Percentiles rank a stretch among this genome's conserved stretches.
These are phyloP conservation scores for Habroteleia sp. DNA, from an alignment of 2,888 invertebrate genomes.

Conservation along the genomic window DNA sequence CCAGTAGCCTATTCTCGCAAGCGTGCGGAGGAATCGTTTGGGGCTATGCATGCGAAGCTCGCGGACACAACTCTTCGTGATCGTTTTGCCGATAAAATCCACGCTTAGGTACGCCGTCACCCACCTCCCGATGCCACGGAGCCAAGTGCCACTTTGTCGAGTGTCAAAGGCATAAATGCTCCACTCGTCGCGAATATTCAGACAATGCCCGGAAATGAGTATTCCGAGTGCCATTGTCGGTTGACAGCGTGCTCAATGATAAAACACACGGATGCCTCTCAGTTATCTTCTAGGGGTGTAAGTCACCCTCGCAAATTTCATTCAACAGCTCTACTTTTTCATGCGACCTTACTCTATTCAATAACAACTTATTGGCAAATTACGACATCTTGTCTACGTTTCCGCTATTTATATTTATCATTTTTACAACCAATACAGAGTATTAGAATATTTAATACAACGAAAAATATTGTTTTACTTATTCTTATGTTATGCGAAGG, in stretches of 20 bases:
- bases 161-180: slow-evolving; percentile 33
- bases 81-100: slow-evolving; percentile 33
- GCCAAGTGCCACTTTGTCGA: slow-evolving; percentile 47
- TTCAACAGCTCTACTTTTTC: slow-evolving; percentile 1
- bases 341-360: neutral
- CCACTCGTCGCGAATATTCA: slow-evolving; percentile 22
- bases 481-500: too few relatives aligned
- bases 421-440: too few relatives aligned
- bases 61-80: neutral
- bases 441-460: too few relatives aligned
- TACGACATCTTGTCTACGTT: too few relatives aligned
- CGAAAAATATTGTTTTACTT: too few relatives aligned
- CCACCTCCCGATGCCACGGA: neutral
- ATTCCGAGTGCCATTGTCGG: slow-evolving; percentile 28
- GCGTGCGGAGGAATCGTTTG: slow-evolving; percentile 26
- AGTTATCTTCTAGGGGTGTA: neutral
- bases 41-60: slow-evolving; percentile 3
- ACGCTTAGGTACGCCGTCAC: slow-evolving; percentile 8
- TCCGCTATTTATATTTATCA: too few relatives aligned
- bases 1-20: slow-evolving; percentile 50
- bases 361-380: too few relatives aligned
- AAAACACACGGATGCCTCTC: slow-evolving; percentile 11
- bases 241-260: slow-evolving; percentile 14
- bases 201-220: slow-evolving; percentile 42
- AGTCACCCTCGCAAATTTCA: slow-evolving; percentile 14